Percentiles rank a stretch among this genome's conserved stretches.
Evolutionary conservation across 1,140 invertebrate species (phyloP).

Genomic region (Lycorma delicatula): DNA sequence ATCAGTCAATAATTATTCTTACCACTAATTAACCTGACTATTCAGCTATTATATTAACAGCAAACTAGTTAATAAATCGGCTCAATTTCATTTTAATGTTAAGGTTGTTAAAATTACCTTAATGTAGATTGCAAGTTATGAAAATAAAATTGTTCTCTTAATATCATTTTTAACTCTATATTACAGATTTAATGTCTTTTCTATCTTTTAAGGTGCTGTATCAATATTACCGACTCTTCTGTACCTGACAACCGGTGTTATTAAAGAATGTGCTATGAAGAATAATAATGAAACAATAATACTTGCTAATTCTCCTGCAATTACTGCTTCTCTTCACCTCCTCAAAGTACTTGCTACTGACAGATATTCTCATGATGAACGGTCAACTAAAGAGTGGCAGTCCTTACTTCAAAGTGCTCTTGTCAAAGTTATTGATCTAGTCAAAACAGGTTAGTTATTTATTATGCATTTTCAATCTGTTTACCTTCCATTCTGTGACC

Average conservation of each 20-base stretch:
- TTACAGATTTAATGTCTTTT: too few relatives aligned
- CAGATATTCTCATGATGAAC: constrained; percentile 52
- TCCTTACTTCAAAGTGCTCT: constrained; percentile 75
- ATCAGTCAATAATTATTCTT: too few relatives aligned
- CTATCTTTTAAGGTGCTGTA: constrained; percentile 76
- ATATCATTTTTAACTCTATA: too few relatives aligned
- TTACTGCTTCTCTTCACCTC: constrained; percentile 60
- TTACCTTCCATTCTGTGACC: neutral
- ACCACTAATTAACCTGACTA: too few relatives aligned
- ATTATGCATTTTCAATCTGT: neutral
- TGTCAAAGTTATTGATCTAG: constrained; percentile 78
- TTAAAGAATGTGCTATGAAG: constrained; percentile 66
- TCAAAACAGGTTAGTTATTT: constrained; percentile 67
- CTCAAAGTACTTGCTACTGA: constrained; percentile 50
- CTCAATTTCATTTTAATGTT: too few relatives aligned
- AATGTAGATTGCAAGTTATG: too few relatives aligned
- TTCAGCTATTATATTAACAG: too few relatives aligned
- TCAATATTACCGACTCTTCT: constrained; percentile 84
- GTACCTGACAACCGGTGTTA: constrained; percentile 82
- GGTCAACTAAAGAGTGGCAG: constrained; percentile 58
- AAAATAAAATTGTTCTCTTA: too few relatives aligned
- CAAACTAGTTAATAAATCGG: too few relatives aligned
- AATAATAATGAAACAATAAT: constrained; percentile 46
- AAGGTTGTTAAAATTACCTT: too few relatives aligned
- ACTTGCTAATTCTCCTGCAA: constrained; percentile 46